Base-by-base conservation (phyloP, 2,888 invertebrate genomes). In the Andrena flavipes region DNA sequence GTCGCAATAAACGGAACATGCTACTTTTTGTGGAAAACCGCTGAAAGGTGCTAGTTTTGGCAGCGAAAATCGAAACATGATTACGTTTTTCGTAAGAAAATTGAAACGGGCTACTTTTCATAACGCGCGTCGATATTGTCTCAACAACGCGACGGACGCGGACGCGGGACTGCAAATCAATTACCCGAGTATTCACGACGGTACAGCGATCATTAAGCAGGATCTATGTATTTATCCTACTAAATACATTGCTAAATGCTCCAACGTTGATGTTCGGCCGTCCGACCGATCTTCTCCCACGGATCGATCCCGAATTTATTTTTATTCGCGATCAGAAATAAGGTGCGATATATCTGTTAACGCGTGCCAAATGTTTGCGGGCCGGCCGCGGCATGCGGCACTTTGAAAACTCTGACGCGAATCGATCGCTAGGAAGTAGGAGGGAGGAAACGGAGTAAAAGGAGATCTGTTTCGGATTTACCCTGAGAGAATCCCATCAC, bases 401-500 rank as follows among this genome's bases (percentile, higher is more conserved):
- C 13, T 30, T 30, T 16, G 33, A 74, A 54, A 23, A n/a, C n/a
- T 29, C n/a, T 10, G 5, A 42, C 33, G 54, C 35, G 60, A 20
- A 42, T 42, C 16, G 42, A 42, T 13, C 13, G 13, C 42, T 42
- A 16, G 3, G 16, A 59, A 26, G 26, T 13, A 16, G 13, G 29
- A 13, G 26, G 59, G 59, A 23, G 29, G 13, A 16, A 26, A 59
- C 2, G 13, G 33, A 42, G 42, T 42, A 4, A 1, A 20, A 1
- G 13, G 13, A 23, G 16, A 20, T 64, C 54, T n/a, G 35, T 10
- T 7, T 35, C 16, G 2, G 29, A 7, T 62, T 91, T 94, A 97
- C 98, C 97, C 96, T 99, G 99, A 2, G 99, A 99, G 93, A 99
- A 99, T 78, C 98, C 98, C 96, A 99, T 97, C 5, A 99, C 98